These are phyloP conservation scores for Cryptotermes secundus DNA, from an alignment of 1,140 invertebrate genomes.

Conservation along the genomic window DNA sequence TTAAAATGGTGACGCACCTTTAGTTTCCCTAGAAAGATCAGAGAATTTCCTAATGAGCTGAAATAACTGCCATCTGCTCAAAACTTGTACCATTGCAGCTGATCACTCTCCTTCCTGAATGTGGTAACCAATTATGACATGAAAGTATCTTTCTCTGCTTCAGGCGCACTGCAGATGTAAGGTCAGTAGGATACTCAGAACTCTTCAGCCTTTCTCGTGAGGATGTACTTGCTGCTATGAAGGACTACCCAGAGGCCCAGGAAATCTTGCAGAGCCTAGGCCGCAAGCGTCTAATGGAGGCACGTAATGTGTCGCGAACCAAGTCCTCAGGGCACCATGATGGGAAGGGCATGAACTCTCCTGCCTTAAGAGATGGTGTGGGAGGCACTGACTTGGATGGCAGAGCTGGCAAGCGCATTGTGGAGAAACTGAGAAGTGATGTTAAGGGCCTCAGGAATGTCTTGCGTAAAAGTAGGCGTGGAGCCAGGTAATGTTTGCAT, in stretches of 20 bases:
- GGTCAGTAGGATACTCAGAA: conserved; percentile 94
- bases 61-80: no score
- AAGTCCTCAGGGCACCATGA: background rate
- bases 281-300: conserved; percentile 84
- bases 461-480: conserved; percentile 60
- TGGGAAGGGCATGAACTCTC: background rate
- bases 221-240: conserved; percentile 91
- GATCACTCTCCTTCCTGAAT: no score
- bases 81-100: no score
- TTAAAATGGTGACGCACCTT: no score
- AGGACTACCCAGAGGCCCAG: conserved; percentile 95
- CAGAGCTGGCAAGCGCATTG: conserved; percentile 69
- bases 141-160: background rate
- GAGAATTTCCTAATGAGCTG: no score
- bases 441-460: conserved; percentile 73
- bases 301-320: conserved; percentile 50
- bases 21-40: no score
- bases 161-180: conserved; percentile 92
- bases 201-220: conserved; percentile 93
- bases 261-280: conserved; percentile 87
- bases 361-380: background rate
- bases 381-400: conserved; percentile 49
- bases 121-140: no score
- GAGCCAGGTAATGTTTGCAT: conserved; percentile 39
- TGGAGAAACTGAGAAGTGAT: conserved; percentile 78